These are phyloP conservation scores for Rhynchophorus ferrugineus DNA, from an alignment of 1,140 invertebrate species.

Conservation along the genomic window DNA sequence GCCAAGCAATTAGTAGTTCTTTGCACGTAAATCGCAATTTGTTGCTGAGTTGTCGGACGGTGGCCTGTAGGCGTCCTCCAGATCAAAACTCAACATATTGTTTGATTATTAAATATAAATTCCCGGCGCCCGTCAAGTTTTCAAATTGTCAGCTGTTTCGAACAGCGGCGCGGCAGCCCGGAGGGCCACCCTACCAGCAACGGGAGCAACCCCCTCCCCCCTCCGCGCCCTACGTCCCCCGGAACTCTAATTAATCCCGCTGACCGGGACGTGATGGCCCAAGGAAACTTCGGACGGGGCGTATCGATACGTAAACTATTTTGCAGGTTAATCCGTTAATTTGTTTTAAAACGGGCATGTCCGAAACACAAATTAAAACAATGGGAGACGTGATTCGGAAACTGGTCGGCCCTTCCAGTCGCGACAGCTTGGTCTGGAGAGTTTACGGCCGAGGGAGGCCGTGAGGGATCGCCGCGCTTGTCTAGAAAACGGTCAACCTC, in stretches of 20 bases:
- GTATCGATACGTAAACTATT: slow-evolving; percentile 26
- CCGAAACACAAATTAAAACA: slow-evolving; percentile 21
- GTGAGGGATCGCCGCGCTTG: too few relatives aligned
- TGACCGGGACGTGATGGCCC: slow-evolving; percentile 25
- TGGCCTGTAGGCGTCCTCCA: not conserved
- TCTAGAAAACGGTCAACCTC: too few relatives aligned
- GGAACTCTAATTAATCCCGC: slow-evolving; percentile 26
- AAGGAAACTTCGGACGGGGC: slow-evolving; percentile 17
- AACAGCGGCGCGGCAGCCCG: slow-evolving; percentile 12
- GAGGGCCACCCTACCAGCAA: not conserved
- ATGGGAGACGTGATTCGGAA: slow-evolving; percentile 11
- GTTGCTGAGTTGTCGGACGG: not conserved
- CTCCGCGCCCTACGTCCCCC: slow-evolving; percentile 2
- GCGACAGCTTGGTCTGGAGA: too few relatives aligned
- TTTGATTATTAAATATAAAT: slow-evolving; percentile 32
- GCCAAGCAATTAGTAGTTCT: not conserved
- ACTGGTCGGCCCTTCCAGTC: too few relatives aligned
- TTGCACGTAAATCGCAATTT: not conserved
- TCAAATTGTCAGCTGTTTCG: slow-evolving; percentile 30
- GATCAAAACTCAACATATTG: slow-evolving; percentile 25
- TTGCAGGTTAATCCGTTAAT: slow-evolving; percentile 22
- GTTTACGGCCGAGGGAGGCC: too few relatives aligned
- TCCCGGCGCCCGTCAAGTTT: slow-evolving; percentile 23
- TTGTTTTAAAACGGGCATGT: slow-evolving; percentile 25
- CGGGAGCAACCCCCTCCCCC: too few relatives aligned